phyloP scores from a whole-genome alignment of 2,113 vertebrate genomes.

The Pedionomus torquatus region DNA sequence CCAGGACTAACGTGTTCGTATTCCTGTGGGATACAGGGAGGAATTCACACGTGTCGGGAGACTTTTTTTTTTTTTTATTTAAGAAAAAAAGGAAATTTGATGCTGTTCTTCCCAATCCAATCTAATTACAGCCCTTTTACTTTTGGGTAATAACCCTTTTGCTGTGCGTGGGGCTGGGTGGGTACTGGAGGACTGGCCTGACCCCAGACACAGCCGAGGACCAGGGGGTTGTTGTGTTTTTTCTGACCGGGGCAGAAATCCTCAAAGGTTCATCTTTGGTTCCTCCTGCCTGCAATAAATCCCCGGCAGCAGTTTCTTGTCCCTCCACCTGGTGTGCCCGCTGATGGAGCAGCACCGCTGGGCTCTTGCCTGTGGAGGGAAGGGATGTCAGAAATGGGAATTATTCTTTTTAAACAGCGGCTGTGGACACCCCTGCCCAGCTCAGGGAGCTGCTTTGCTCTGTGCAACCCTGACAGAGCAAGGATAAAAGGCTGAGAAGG shows the following conservation, averaged over 20 bases:
- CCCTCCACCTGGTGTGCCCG: accelerated
- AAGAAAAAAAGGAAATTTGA: too few species aligned
- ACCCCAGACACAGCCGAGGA: background rate
- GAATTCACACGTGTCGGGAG: background rate
- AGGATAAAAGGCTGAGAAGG: background rate
- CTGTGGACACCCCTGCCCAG: background rate
- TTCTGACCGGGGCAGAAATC: background rate
- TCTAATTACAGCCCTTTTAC: background rate
- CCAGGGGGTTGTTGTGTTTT: background rate
- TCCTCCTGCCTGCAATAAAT: background rate
- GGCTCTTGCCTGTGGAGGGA: background rate
- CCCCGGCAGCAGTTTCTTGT: background rate
- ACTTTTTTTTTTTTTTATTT: background rate
- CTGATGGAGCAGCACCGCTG: background rate
- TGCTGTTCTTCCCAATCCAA: background rate
- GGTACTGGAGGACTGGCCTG: background rate
- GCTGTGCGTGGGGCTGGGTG: background rate
- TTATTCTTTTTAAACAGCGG: background rate
- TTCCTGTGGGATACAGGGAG: background rate
- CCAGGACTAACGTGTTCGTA: accelerated
- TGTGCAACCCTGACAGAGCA: background rate
- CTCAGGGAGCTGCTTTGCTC: background rate
- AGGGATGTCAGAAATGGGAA: background rate
- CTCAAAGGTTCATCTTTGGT: background rate
- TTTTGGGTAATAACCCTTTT: background rate